phyloP scores from a whole-genome alignment of 64 coral and sea anemone genomes.

The Acropora tenuis region DNA sequence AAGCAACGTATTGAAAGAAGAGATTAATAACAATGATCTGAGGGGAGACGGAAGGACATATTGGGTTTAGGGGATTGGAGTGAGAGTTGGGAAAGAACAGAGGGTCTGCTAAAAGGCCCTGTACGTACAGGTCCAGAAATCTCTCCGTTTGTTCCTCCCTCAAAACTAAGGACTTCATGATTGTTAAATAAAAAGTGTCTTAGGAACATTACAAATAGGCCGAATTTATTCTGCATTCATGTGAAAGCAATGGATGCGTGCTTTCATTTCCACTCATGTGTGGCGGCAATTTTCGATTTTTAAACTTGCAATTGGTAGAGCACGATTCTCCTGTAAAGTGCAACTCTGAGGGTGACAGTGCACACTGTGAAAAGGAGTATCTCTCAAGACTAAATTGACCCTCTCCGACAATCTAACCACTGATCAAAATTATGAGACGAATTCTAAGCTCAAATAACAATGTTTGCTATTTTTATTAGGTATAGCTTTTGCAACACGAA shows the following conservation, averaged over 20 bases:
- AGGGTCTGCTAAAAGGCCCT: not conserved
- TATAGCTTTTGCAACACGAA: not conserved
- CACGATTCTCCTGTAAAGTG: not conserved
- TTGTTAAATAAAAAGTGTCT: not conserved
- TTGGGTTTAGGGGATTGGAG: not conserved
- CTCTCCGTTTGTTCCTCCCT: not conserved
- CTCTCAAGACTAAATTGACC: not conserved
- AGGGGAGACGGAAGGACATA: not conserved
- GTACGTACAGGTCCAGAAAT: not conserved
- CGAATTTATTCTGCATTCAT: not conserved
- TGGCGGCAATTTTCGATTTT: not conserved
- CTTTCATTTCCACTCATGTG: not conserved
- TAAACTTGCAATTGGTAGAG: not conserved
- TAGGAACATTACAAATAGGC: not conserved
- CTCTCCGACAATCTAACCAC: not conserved
- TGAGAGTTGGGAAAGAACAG: not conserved
- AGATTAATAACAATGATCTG: not conserved
- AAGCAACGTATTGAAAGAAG: not conserved
- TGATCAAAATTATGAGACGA: not conserved
- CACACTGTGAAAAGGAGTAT: not conserved
- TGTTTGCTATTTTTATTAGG: not conserved
- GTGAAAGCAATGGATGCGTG: not conserved
- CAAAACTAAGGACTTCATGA: not conserved
- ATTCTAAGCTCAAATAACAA: not conserved
- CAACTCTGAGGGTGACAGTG: not conserved